phyloP scores from a whole-genome alignment of 2,888 invertebrate species.

The Ashinkailepas kermadecensis region DNA sequence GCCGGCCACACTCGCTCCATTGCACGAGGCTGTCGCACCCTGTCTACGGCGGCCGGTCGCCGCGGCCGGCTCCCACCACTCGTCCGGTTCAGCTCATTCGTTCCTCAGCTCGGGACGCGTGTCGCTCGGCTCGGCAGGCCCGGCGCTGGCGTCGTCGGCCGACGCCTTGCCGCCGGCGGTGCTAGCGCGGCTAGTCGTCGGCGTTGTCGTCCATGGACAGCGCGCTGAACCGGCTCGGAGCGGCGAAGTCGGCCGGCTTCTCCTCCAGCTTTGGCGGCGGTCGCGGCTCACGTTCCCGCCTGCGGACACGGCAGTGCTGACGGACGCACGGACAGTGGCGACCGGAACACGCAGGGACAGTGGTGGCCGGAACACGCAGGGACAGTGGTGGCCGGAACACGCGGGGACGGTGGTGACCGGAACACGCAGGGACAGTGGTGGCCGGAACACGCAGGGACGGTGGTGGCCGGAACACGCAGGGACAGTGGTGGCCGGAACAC shows the following conservation, averaged over 20 bases:
- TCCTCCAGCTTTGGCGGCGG: slow-evolving; percentile 3
- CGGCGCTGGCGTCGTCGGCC: too few relatives aligned
- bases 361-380: too few relatives aligned
- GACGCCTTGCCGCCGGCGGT: not conserved
- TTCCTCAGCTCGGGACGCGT: not conserved
- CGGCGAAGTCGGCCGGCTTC: slow-evolving; percentile 2
- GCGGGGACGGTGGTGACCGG: too few relatives aligned
- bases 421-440: too few relatives aligned
- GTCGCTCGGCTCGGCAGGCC: not conserved
- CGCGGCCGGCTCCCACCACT: not conserved
- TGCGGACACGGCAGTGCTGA: not conserved
- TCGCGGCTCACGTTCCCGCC: not conserved
- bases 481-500: too few relatives aligned
- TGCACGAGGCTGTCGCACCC: too few relatives aligned
- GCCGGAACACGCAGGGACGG: too few relatives aligned
- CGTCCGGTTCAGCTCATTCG: not conserved
- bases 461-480: too few relatives aligned
- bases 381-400: too few relatives aligned
- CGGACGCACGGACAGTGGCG: too few relatives aligned
- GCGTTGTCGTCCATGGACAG: not conserved
- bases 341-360: too few relatives aligned
- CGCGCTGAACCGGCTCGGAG: not conserved
- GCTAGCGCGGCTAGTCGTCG: not conserved
- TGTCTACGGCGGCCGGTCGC: not conserved
- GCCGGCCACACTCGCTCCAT: too few relatives aligned